These are phyloP conservation scores for Drosophila eugracilis DNA, from an alignment of 1,140 invertebrate species.

Conservation along the genomic window DNA sequence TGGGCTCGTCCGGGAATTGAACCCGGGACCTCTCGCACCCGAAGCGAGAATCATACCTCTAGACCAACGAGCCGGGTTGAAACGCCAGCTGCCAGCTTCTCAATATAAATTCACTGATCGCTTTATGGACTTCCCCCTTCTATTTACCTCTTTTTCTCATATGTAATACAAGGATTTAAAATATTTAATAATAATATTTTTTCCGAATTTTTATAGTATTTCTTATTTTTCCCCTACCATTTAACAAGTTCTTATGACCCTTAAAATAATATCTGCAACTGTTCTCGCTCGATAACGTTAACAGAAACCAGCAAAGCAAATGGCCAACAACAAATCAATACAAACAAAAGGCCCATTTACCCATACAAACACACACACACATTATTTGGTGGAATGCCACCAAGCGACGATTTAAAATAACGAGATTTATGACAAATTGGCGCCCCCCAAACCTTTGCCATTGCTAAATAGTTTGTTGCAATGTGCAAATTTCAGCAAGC, in stretches of 20 bases:
- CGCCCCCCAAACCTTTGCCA: conserved; percentile 24
- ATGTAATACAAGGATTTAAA: too few species aligned
- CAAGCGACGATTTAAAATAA: conserved; percentile 77
- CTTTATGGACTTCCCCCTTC: not conserved
- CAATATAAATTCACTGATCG: conserved; percentile 3
- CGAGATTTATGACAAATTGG: conserved; percentile 82
- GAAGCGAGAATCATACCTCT: conserved; percentile 86
- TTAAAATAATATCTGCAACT: conserved; percentile 37
- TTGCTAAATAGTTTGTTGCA: conserved; percentile 69
- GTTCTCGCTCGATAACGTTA: conserved; percentile 54
- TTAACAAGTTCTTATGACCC: not conserved
- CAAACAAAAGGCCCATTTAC: conserved; percentile 19
- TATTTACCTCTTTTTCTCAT: not conserved
- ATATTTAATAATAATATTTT: too few species aligned
- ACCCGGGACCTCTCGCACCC: conserved; percentile 94
- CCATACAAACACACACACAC: too few species aligned
- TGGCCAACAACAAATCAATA: conserved; percentile 55
- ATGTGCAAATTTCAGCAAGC: conserved; percentile 33
- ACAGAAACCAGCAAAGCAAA: conserved; percentile 16
- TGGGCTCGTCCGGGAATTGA: conserved; percentile 93
- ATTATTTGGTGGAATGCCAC: conserved; percentile 31
- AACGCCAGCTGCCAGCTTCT: not conserved
- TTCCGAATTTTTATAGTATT: not conserved
- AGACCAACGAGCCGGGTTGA: conserved; percentile 71
- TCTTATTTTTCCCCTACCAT: not conserved